phyloP scores from a whole-genome alignment of 1,140 invertebrate genomes.

The Metaphire vulgaris region DNA sequence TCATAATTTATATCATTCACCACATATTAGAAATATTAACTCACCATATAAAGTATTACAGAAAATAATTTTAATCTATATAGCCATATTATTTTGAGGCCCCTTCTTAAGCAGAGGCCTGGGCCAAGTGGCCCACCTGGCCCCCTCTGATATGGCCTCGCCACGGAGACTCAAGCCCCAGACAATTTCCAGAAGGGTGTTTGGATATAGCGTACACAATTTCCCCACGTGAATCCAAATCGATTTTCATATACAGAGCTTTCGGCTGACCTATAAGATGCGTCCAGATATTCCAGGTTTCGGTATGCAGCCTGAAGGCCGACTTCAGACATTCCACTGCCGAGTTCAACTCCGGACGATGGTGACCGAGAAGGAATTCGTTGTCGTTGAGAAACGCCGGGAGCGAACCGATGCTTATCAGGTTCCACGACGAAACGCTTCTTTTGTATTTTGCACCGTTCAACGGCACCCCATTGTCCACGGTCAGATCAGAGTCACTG shows the following conservation, averaged over 20 bases:
- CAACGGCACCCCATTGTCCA: too few relatives aligned
- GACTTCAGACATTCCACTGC: conserved; percentile 89
- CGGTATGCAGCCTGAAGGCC: conserved; percentile 74
- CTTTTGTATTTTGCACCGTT: not conserved
- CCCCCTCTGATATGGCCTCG: too few relatives aligned
- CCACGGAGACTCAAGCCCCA: too few relatives aligned
- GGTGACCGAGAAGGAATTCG: conserved; percentile 84
- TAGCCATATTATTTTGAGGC: too few relatives aligned
- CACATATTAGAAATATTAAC: not conserved
- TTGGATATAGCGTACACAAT: too few relatives aligned
- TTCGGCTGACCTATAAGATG: conserved; percentile 72
- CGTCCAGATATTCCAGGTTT: conserved; percentile 94
- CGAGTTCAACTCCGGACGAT: conserved; percentile 84
- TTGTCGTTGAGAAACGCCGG: conserved; percentile 95
- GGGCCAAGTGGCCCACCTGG: not conserved
- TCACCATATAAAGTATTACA: too few relatives aligned
- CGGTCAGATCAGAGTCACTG: too few relatives aligned
- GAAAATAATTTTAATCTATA: too few relatives aligned
- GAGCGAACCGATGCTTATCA: conserved; percentile 35
- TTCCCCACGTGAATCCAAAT: too few relatives aligned
- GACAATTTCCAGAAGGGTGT: too few relatives aligned
- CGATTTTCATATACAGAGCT: too few relatives aligned
- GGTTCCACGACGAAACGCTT: conserved; percentile 2
- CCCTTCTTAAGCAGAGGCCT: too few relatives aligned
- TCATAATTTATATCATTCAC: not conserved